Base-by-base conservation (phyloP, 2,888 invertebrate genomes). In the Halictus quadricinctus region DNA sequence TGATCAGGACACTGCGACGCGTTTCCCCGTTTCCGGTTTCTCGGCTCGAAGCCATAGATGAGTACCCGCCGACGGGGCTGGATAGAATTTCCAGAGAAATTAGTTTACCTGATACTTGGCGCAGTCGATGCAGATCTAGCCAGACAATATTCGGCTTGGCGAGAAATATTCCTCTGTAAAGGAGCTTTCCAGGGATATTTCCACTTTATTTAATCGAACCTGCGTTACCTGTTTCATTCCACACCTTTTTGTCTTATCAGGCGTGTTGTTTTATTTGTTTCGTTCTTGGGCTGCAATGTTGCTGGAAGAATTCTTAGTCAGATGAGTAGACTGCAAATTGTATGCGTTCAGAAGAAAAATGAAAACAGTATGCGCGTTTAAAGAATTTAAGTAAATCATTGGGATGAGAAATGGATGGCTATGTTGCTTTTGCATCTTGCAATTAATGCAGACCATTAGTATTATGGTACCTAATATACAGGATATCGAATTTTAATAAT, bases 1-100 rank as follows among this genome's bases (percentile, higher is more conserved):
- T 75, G 79, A 81, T 84, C 80, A 72, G 66, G 25, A 72, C 50
- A 41, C 70, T 64, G 48, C 13, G 75, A 80, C 72, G 85, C 70
- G 77, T 82, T 86, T 86, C 84, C 85, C 85, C 81, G 79, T 85
- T 81, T 86, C 86, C 85, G 81, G 43, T 66, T 36, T 69, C 29
- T 25, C 46, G 21, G 25, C 60, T 18, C 76, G 86, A 87, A 83
- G 83, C 83, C 79, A 75, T 86, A 80, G 64, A 77, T 79, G 70
- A 66, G 72, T 54, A 76, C 50, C 74, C 29, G 50, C 64, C 69
- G 82, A 41, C 41, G 50, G 21, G 36, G 15, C 54, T 15, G n/a
- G 29, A 70, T 64, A 64, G 29, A 29, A 29, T 64, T 64, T 64
- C 64, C 64, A 64, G 64, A 64, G 64, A 64, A 64, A 64, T 64